These are phyloP conservation scores for Amblyornis subalaris DNA, from an alignment of 2,113 vertebrate genomes.

Conservation along the genomic window DNA sequence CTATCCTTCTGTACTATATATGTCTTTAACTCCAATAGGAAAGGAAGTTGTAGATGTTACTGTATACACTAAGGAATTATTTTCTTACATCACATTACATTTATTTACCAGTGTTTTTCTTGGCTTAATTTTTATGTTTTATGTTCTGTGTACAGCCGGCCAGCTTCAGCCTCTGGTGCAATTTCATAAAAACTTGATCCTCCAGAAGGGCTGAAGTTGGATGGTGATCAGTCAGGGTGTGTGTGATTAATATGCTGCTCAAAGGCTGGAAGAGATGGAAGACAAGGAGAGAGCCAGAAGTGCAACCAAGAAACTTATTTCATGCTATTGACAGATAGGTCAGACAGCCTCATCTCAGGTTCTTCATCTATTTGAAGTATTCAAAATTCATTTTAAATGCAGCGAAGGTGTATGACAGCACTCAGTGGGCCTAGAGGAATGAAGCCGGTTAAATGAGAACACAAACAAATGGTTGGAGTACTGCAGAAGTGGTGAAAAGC, in stretches of 20 bases:
- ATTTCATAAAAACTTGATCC: not conserved
- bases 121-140: not conserved
- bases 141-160: not conserved
- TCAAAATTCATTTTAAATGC: not conserved
- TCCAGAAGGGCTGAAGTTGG: not conserved
- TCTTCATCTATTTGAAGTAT: not conserved
- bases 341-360: not conserved
- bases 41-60: not conserved
- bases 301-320: not conserved
- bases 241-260: not conserved
- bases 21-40: not conserved
- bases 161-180: not conserved
- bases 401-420: not conserved
- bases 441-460: not conserved
- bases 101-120: not conserved
- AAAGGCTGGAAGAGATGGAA: not conserved
- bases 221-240: not conserved
- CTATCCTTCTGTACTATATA: not conserved
- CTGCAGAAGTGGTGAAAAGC: constrained; percentile 2
- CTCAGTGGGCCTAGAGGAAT: not conserved
- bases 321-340: not conserved
- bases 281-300: not conserved
- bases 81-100: not conserved
- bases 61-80: not conserved
- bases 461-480: not conserved